Conservation (phyloP, 2,797 vertebrate species). For the Accipiter badius region DNA sequence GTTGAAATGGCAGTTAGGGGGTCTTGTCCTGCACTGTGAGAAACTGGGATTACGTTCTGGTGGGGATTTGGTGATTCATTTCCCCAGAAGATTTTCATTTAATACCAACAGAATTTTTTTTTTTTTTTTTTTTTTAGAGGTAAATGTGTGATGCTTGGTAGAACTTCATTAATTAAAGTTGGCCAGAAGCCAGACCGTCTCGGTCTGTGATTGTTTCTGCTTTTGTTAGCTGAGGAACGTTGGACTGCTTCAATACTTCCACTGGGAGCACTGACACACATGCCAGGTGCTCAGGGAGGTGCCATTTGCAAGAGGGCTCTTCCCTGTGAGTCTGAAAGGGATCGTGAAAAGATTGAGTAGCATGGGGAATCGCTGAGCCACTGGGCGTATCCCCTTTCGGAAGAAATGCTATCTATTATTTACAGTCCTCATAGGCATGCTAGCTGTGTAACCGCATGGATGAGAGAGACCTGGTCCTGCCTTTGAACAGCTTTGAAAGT, state of each 20-base stretch:
- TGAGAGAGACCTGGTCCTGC: background rate
- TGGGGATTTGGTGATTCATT: background rate
- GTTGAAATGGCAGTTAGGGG: background rate
- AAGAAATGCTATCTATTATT: background rate
- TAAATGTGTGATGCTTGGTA: background rate
- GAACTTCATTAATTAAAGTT: slow-evolving; percentile 28
- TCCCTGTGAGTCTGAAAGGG: background rate
- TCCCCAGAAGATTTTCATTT: background rate
- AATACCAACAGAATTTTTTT: background rate
- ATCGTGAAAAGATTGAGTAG: background rate
- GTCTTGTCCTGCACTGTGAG: background rate
- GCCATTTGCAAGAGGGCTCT: background rate
- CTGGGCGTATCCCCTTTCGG: background rate
- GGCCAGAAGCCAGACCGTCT: background rate
- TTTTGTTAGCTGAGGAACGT: background rate
- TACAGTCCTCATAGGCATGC: background rate
- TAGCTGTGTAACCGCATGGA: background rate
- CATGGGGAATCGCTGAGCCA: background rate
- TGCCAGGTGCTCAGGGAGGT: background rate
- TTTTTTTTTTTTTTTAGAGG: background rate
- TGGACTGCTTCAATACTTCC: background rate
- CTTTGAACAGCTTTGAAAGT: background rate
- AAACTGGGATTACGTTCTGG: background rate
- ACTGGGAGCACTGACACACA: background rate
- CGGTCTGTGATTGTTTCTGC: background rate